Conservation (phyloP, 2,888 invertebrate species). For the Parelbella ahira region DNA sequence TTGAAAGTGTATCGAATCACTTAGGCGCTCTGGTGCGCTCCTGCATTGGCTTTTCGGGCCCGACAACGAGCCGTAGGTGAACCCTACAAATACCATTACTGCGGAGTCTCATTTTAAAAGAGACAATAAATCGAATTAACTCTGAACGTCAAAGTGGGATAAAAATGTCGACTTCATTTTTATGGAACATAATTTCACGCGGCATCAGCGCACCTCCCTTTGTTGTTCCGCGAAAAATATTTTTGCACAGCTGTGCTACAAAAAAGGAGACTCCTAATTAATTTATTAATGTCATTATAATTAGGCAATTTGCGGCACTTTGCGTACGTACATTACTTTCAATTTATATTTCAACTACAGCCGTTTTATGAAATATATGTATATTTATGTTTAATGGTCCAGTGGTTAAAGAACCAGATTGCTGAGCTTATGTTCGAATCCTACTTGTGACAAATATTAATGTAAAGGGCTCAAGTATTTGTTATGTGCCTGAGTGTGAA, state of each 20-base stretch:
- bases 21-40: slow-evolving; percentile 68
- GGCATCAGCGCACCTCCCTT: slow-evolving; percentile 54
- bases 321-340: slow-evolving; percentile 48
- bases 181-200: slow-evolving; percentile 67
- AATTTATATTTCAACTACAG: slow-evolving; percentile 34
- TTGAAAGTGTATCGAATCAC: slow-evolving; percentile 80
- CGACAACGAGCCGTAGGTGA: slow-evolving; percentile 72
- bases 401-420: neutral
- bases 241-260: slow-evolving; percentile 56
- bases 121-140: slow-evolving; percentile 77
- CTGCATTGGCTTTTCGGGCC: slow-evolving; percentile 67
- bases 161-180: slow-evolving; percentile 63
- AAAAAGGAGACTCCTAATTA: slow-evolving; percentile 60
- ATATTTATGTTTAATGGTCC: neutral
- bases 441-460: no score
- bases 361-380: slow-evolving; percentile 1
- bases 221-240: slow-evolving; percentile 62
- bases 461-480: no score
- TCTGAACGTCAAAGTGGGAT: slow-evolving; percentile 69
- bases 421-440: no score
- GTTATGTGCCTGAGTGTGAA: no score
- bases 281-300: slow-evolving; percentile 67
- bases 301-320: slow-evolving; percentile 57
- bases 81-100: slow-evolving; percentile 72
- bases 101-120: slow-evolving; percentile 71